Evolutionary conservation across 2,797 vertebrate genomes (phyloP).

Genomic region (Steatocranus sp.): DNA sequence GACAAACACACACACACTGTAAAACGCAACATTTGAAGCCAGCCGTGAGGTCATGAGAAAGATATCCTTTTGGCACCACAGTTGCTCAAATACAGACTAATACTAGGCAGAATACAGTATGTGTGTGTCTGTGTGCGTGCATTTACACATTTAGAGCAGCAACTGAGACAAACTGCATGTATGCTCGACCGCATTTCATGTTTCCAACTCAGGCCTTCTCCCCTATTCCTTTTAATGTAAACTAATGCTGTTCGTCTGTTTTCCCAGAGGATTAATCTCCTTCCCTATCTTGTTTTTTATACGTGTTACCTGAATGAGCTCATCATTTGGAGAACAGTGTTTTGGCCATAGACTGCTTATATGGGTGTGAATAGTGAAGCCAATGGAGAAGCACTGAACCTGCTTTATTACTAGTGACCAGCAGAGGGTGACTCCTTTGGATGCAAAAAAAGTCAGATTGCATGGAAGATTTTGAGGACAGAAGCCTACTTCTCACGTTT

Average conservation of each 20-base stretch:
- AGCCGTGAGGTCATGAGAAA: slow-evolving; percentile 44
- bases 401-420: neutral
- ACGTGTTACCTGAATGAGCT: neutral
- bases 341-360: neutral
- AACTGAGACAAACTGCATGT: neutral
- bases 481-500: neutral
- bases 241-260: neutral
- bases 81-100: slow-evolving; percentile 1
- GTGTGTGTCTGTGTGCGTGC: neutral
- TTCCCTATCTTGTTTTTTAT: neutral
- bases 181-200: slow-evolving; percentile 1
- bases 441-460: neutral
- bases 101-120: slow-evolving; percentile 3
- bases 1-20: neutral
- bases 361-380: neutral
- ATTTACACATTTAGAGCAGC: neutral
- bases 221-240: slow-evolving; percentile 9
- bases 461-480: neutral
- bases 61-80: slow-evolving; percentile 35
- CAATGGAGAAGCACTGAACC: neutral
- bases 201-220: slow-evolving; percentile 5
- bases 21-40: slow-evolving; percentile 11
- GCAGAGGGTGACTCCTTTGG: neutral
- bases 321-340: neutral
- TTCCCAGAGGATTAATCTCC: neutral